Conservation (phyloP, 1,140 invertebrate genomes). For the Drosophila ambigua region DNA sequence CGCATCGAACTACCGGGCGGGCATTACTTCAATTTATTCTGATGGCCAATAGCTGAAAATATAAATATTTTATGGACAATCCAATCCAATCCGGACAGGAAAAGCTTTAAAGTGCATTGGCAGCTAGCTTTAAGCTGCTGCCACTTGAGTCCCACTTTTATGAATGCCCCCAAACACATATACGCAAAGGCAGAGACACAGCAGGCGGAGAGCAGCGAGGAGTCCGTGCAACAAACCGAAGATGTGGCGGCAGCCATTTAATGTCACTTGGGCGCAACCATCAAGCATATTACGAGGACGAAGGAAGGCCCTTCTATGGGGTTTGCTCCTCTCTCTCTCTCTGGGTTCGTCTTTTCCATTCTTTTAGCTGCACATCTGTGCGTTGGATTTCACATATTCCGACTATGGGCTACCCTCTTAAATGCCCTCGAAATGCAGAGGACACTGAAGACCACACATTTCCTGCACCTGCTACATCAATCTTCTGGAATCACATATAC, state of each 20-base stretch:
- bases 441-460: too few relatives aligned
- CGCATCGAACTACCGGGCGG: conserved; percentile 43
- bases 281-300: conserved; percentile 73
- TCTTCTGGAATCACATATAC: background rate
- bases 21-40: conserved; percentile 71
- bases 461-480: too few relatives aligned
- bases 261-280: conserved; percentile 77
- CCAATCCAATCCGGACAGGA: background rate
- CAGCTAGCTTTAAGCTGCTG: conserved; percentile 56
- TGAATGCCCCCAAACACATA: conserved; percentile 10
- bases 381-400: too few relatives aligned
- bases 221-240: conserved; percentile 12
- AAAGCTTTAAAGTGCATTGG: conserved; percentile 58
- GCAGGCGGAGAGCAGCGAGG: background rate
- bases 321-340: conserved; percentile 17
- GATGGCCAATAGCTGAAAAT: conserved; percentile 58
- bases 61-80: conserved; percentile 53
- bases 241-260: conserved; percentile 72
- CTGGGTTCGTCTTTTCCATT: background rate
- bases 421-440: too few relatives aligned
- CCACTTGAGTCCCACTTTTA: conserved; percentile 74
- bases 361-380: background rate
- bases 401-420: too few relatives aligned
- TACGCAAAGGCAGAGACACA: conserved; percentile 19
- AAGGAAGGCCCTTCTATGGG: conserved; percentile 28